phyloP scores from a whole-genome alignment of 2,888 invertebrate species.

The Galerucella nymphaeae region DNA sequence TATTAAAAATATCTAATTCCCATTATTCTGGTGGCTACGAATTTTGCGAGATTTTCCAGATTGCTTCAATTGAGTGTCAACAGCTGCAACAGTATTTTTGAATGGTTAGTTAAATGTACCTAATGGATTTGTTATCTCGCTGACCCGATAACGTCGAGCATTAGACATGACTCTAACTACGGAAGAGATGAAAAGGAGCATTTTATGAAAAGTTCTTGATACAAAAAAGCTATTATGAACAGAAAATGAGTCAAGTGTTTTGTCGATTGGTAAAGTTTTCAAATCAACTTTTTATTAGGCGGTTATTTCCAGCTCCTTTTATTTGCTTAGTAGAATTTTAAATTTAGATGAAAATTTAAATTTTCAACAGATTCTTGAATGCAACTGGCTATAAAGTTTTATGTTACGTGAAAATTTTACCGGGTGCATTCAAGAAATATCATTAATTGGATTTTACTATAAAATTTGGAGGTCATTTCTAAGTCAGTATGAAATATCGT shows the following conservation, averaged over 20 bases:
- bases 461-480: too few species aligned
- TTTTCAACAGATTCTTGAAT: conserved; percentile 3
- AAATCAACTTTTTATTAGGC: conserved; percentile 36
- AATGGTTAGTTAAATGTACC: too few species aligned
- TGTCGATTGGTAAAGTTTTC: conserved; percentile 33
- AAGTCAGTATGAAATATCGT: too few species aligned
- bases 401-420: not conserved
- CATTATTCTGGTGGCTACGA: too few species aligned
- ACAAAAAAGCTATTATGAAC: conserved; percentile 31
- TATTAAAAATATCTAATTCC: too few species aligned
- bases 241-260: conserved; percentile 32
- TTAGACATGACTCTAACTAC: not conserved
- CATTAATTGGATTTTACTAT: not conserved
- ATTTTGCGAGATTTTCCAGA: too few species aligned
- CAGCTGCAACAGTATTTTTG: too few species aligned
- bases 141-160: not conserved
- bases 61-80: too few species aligned
- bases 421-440: not conserved
- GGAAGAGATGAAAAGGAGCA: not conserved
- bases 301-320: conserved; percentile 26
- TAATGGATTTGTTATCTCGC: not conserved
- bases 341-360: conserved; percentile 28
- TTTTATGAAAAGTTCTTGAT: not conserved
- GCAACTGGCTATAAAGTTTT: not conserved
- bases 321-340: conserved; percentile 4